Conservation (phyloP, 2,888 invertebrate genomes). For the Mesorhabditis spiculigera region DNA sequence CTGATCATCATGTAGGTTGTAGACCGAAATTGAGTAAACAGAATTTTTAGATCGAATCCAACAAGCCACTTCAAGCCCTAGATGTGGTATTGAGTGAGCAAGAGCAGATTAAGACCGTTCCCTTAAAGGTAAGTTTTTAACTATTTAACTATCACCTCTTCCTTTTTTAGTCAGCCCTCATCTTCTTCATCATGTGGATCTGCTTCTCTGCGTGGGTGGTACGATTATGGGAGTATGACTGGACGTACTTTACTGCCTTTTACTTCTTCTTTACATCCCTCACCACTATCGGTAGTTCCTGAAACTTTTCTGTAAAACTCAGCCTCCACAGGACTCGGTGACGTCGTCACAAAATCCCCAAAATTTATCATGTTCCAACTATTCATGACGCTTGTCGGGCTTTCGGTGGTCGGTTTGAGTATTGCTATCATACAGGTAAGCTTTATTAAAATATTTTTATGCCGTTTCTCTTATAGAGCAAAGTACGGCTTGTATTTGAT, state of each 20-base stretch:
- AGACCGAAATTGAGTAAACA: no score
- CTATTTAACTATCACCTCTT: background rate
- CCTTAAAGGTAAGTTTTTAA: slow-evolving; percentile 25
- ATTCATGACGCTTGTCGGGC: slow-evolving; percentile 37
- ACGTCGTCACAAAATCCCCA: slow-evolving; percentile 45
- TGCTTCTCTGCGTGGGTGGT: slow-evolving; percentile 34
- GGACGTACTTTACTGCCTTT: slow-evolving; percentile 46
- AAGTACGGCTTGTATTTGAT: slow-evolving; percentile 42
- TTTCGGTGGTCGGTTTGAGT: slow-evolving; percentile 42
- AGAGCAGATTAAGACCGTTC: slow-evolving; percentile 42
- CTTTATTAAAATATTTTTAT: background rate
- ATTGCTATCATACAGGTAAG: slow-evolving; percentile 38
- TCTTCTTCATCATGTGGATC: slow-evolving; percentile 43
- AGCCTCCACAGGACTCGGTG: slow-evolving; percentile 28
- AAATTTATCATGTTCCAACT: slow-evolving; percentile 46
- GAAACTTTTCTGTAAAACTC: background rate
- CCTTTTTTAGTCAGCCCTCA: slow-evolving; percentile 20
- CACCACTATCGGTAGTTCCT: slow-evolving; percentile 34
- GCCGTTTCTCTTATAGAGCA: slow-evolving; percentile 21
- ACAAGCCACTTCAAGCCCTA: slow-evolving; percentile 26
- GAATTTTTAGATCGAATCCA: slow-evolving; percentile 33
- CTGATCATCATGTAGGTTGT: slow-evolving; percentile 29
- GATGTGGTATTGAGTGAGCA: slow-evolving; percentile 31
- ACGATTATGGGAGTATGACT: slow-evolving; percentile 43
- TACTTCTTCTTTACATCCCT: slow-evolving; percentile 48